These are phyloP conservation scores for Malurus leucopterus DNA, from an alignment of 2,797 vertebrate species.

Conservation along the genomic window DNA sequence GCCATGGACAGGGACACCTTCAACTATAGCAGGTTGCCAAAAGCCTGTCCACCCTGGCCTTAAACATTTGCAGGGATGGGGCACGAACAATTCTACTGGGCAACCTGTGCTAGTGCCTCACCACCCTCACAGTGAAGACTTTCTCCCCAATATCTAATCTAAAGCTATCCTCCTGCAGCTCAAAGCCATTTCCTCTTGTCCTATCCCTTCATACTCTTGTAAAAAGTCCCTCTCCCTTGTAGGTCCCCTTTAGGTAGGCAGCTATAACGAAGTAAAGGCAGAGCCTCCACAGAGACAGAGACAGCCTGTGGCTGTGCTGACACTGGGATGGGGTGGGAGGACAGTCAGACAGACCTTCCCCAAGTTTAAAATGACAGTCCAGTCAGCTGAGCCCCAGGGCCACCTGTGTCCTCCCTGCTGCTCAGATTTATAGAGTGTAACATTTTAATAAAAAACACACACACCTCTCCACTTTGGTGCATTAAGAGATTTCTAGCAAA, in stretches of 20 bases:
- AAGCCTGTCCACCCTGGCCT: not conserved
- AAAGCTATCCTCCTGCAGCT: not conserved
- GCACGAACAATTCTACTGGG: not conserved
- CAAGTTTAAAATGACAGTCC: slow-evolving; percentile 63
- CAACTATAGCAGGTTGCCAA: not conserved
- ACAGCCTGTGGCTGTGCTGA: not conserved
- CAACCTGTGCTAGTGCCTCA: not conserved
- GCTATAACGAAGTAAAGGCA: not conserved
- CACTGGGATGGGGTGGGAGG: not conserved
- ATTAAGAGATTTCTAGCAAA: slow-evolving; percentile 83
- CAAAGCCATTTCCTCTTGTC: not conserved
- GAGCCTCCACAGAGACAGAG: not conserved
- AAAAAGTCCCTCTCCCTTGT: not conserved
- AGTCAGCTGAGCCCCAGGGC: slow-evolving; percentile 66
- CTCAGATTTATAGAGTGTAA: slow-evolving; percentile 78
- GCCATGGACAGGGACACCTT: not conserved
- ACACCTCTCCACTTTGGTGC: slow-evolving; percentile 76
- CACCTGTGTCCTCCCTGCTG: slow-evolving; percentile 81
- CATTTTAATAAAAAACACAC: slow-evolving; percentile 83
- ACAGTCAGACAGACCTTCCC: slow-evolving; percentile 12
- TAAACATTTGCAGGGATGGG: not conserved
- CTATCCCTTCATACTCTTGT: not conserved
- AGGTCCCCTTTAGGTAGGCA: not conserved
- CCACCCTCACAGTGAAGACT: not conserved
- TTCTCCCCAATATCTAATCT: not conserved